Conservation (phyloP, 2,888 invertebrate species). For the Abrostola tripartita region DNA sequence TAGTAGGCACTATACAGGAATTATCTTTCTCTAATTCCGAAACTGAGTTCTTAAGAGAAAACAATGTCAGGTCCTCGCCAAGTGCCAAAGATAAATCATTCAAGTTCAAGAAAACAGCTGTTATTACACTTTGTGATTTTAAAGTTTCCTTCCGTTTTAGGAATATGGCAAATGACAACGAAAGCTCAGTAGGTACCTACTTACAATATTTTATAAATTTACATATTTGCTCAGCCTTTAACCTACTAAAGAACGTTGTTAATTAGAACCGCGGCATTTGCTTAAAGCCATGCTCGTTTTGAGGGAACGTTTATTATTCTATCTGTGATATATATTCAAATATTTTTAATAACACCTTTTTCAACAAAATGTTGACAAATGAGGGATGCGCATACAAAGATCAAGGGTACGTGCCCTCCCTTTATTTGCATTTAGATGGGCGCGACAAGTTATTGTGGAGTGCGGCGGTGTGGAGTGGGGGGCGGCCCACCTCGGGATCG, state of each 20-base stretch:
- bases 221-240: too few species aligned
- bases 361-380: slow-evolving; percentile 79
- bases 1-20: background rate
- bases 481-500: slow-evolving; percentile 43
- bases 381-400: slow-evolving; percentile 79
- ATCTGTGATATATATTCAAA: slow-evolving; percentile 48
- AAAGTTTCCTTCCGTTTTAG: background rate
- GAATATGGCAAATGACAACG: background rate
- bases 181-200: background rate
- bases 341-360: slow-evolving; percentile 60
- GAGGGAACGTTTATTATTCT: slow-evolving; percentile 42
- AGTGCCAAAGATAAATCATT: slow-evolving; percentile 2
- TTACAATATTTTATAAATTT: background rate
- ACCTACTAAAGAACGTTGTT: background rate
- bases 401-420: slow-evolving; percentile 73
- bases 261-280: slow-evolving; percentile 1
- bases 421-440: slow-evolving; percentile 85
- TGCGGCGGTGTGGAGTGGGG: slow-evolving; percentile 34
- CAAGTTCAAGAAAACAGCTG: background rate
- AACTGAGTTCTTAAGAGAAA: background rate
- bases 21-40: background rate
- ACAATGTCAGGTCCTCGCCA: background rate
- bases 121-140: background rate
- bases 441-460: slow-evolving; percentile 78
- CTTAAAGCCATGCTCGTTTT: slow-evolving; percentile 8